Conservation (phyloP, 2,797 vertebrate species). For the Tachyglossus aculeatus region DNA sequence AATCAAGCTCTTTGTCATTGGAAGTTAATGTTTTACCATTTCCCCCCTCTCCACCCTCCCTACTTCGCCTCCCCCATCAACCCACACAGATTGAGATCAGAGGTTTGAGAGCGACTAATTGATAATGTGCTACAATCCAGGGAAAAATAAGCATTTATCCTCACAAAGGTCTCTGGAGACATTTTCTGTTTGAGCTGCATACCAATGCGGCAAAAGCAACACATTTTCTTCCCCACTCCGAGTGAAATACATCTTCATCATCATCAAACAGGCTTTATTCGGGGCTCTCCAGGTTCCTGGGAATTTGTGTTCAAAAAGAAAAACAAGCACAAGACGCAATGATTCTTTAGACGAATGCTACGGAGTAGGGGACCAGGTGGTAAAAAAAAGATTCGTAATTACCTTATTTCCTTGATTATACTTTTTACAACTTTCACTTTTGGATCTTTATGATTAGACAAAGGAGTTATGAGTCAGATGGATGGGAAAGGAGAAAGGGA, state of each 20-base stretch:
- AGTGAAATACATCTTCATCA: slow-evolving; percentile 5
- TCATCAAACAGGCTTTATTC: slow-evolving; percentile 10
- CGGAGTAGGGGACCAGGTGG: no score
- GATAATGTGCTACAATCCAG: slow-evolving; percentile 52
- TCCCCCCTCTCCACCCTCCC: no score
- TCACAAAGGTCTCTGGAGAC: slow-evolving; percentile 28
- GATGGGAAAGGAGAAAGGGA: no score
- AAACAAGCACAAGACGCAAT: background rate
- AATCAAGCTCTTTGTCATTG: slow-evolving; percentile 45
- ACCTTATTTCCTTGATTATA: no score
- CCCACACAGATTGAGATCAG: slow-evolving; percentile 50
- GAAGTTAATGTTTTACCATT: slow-evolving; percentile 61
- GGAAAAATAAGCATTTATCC: slow-evolving; percentile 47
- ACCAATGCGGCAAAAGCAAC: slow-evolving; percentile 6
- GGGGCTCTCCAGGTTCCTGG: background rate
- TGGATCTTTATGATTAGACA: no score
- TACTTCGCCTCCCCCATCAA: no score
- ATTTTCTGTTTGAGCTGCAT: slow-evolving; percentile 6
- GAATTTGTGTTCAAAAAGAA: background rate
- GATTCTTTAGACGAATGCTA: no score
- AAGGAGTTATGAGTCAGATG: no score
- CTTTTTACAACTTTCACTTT: no score
- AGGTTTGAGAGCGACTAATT: slow-evolving; percentile 70
- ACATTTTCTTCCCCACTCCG: slow-evolving; percentile 10
- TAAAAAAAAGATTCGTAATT: no score